Evolutionary conservation across 1,140 invertebrate genomes (phyloP).

Genomic region (Ooceraea biroi): DNA sequence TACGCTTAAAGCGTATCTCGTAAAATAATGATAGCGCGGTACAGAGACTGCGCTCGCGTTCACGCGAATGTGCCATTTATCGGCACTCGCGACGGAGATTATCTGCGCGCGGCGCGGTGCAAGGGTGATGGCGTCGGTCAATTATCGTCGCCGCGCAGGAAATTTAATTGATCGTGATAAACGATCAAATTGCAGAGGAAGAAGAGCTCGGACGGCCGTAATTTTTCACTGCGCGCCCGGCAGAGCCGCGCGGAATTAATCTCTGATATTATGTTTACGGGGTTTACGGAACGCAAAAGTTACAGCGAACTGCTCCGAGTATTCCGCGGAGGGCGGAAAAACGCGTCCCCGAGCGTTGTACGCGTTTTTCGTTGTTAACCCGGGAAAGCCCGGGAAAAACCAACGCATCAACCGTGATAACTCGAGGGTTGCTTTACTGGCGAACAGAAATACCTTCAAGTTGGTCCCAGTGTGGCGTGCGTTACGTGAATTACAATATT

Average conservation of each 20-base stretch:
- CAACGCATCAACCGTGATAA: too few relatives aligned
- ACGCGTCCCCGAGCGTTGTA: not conserved
- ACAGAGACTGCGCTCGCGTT: conserved; percentile 70
- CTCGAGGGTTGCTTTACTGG: too few relatives aligned
- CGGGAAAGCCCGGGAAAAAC: not conserved
- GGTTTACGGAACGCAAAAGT: not conserved
- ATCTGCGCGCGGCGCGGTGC: conserved; percentile 69
- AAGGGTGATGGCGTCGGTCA: conserved; percentile 75
- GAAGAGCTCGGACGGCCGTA: conserved; percentile 17
- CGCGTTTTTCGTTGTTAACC: not conserved
- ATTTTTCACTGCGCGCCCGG: conserved; percentile 37
- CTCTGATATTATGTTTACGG: conserved; percentile 44
- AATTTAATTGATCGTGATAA: conserved; percentile 78
- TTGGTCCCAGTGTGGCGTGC: not conserved
- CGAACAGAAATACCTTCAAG: not conserved
- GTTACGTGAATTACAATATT: conserved; percentile 5
- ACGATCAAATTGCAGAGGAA: conserved; percentile 73
- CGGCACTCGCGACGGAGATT: conserved; percentile 73
- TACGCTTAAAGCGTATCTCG: conserved; percentile 74
- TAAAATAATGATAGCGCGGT: conserved; percentile 75
- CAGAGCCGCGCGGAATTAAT: conserved; percentile 50
- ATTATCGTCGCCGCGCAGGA: conserved; percentile 74
- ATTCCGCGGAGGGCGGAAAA: not conserved
- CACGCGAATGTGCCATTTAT: conserved; percentile 77
- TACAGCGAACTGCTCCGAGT: too few relatives aligned